Percentiles rank a stretch among this genome's conserved stretches.
Evolutionary conservation across 2,888 invertebrate genomes (phyloP).

Genomic region (Cephus pygmeus): DNA sequence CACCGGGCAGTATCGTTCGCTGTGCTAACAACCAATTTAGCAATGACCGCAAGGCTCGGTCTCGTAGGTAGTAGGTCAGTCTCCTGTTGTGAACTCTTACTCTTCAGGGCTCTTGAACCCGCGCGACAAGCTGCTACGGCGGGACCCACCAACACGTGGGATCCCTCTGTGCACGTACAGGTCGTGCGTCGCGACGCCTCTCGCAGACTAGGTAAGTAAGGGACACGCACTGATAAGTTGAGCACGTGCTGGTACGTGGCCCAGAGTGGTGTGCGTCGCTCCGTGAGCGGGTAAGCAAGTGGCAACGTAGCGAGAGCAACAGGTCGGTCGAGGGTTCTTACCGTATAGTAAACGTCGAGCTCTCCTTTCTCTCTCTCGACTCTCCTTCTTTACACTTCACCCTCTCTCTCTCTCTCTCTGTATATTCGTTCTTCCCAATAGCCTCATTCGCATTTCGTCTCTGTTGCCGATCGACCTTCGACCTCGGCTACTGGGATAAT

Average conservation of each 20-base stretch:
- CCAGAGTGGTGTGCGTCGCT: neutral
- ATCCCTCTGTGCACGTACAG: neutral
- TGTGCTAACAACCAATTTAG: neutral
- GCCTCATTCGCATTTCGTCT: neutral
- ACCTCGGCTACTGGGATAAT: neutral
- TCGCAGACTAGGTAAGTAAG: neutral
- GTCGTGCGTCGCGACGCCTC: neutral
- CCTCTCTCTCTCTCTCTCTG: neutral
- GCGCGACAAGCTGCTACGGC: neutral
- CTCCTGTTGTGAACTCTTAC: neutral
- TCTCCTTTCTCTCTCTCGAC: neutral
- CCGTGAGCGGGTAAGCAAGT: neutral
- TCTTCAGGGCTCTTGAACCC: neutral
- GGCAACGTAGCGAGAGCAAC: slow-evolving; percentile 9
- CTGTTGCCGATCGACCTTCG: neutral
- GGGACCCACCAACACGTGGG: neutral
- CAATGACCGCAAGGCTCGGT: neutral
- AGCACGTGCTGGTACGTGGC: neutral
- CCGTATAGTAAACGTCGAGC: slow-evolving; percentile 1
- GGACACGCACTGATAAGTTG: neutral
- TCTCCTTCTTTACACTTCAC: neutral
- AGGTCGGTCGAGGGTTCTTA: slow-evolving; percentile 10
- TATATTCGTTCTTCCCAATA: neutral
- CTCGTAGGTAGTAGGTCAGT: neutral
- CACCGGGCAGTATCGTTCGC: neutral